Base-by-base conservation (phyloP, 2,888 invertebrate genomes). In the Uloborus plumipes region DNA sequence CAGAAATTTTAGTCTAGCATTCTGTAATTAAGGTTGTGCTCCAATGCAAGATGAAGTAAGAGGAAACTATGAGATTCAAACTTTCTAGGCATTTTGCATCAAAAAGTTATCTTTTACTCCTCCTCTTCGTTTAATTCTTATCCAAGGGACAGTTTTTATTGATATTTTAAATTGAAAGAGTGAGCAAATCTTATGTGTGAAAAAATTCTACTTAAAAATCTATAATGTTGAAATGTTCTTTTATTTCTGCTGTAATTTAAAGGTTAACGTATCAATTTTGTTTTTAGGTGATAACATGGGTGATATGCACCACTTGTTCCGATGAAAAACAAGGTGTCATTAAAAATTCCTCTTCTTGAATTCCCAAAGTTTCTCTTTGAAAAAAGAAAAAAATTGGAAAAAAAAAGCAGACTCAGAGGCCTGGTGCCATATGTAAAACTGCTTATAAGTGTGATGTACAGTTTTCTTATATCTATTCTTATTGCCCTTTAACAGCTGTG, bases 401-500 rank as follows among this genome's bases (percentile, higher is more conserved):
- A 53, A n/a, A 51, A 11, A 55, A 58, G 20, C 13, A 55, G n/a
- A 51, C 58, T 55, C 47, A 66, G 50, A 26, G 69, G 73, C 80
- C 73, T 80, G 73, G 73, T 31, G 73, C 73, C 69, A 58, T 69
- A 50, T 20, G 53, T 49, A 31, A 51, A 59, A 51, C 59, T 66
- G 71, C 58, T 78, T 62, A 65, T 72, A 31, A 51, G 22, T 73
- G 62, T 59, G 53, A 69, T 74, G 80, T 74, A 74, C 73, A 74
- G 73, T 73, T 80, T 80, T 74, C 69, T 53, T 80, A 79, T 72
- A 58, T 77, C 58, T 77, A 55, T 22, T 72, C 62, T 69, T 69
- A 14, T 53, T 69, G 47, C 53, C 67, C 61, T 58, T 66, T 53
- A 65, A 51, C 71, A 64, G 77, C 77, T 78, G 66, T 78, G 71